Percentiles rank a stretch among this genome's conserved stretches.
These are phyloP conservation scores for Choloepus hoffmanni DNA, from an alignment of 2,113 vertebrate species.

Conservation along the genomic window DNA sequence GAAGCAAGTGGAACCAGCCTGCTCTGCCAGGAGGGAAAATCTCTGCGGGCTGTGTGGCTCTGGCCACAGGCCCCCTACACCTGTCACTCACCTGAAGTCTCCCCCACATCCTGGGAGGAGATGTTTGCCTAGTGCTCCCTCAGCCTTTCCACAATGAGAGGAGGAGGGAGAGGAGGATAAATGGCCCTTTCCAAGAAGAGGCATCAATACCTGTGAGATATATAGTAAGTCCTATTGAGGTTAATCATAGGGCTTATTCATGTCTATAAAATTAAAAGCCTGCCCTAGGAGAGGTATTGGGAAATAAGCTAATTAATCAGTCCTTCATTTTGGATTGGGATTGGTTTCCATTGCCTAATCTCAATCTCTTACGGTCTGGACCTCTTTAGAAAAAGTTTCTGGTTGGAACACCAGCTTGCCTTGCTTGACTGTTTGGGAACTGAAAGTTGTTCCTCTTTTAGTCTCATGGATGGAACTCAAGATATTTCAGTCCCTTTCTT, in stretches of 20 bases:
- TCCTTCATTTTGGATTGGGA: background rate
- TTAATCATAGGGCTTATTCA: slow-evolving; percentile 52
- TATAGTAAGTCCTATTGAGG: background rate
- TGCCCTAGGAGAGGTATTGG: background rate
- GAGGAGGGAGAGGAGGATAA: background rate
- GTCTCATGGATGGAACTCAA: background rate
- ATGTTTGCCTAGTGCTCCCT: background rate
- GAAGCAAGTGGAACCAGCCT: slow-evolving; percentile 65
- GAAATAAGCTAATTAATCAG: slow-evolving; percentile 63
- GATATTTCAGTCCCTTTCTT: slow-evolving; percentile 15
- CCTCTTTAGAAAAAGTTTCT: background rate
- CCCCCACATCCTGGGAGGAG: slow-evolving; percentile 51
- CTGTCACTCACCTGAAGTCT: slow-evolving; percentile 53
- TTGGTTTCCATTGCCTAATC: slow-evolving; percentile 58
- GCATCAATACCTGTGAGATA: background rate
- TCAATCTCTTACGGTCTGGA: background rate
- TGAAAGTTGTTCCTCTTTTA: background rate
- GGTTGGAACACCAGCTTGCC: background rate
- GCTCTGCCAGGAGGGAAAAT: background rate
- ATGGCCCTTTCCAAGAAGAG: background rate
- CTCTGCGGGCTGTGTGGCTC: background rate
- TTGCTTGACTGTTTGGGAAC: background rate
- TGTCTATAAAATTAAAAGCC: slow-evolving; percentile 17
- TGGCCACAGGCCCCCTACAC: background rate
- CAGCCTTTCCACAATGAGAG: background rate